Percentiles rank a stretch among this genome's conserved stretches.
phyloP scores from a whole-genome alignment of 2,888 invertebrate genomes.

The Nysson spinosus region DNA sequence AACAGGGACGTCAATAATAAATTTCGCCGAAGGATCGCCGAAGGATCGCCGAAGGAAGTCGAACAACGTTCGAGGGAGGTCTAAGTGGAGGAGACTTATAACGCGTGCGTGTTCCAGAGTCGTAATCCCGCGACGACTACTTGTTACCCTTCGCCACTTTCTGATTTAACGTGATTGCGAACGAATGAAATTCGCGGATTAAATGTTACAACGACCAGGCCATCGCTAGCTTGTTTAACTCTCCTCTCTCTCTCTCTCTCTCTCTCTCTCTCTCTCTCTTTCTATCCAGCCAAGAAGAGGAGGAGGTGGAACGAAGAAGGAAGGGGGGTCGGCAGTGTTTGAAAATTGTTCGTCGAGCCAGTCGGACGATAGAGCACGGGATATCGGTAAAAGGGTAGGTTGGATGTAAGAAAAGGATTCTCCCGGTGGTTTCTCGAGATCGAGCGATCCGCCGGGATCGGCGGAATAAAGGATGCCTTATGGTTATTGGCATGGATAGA shows the following conservation, averaged over 20 bases:
- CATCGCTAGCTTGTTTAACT: conserved; percentile 7
- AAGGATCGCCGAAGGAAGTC: background rate
- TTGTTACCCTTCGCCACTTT: conserved; percentile 74
- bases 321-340: no score
- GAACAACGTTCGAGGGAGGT: conserved; percentile 56
- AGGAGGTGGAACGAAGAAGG: no score
- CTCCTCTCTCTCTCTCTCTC: background rate
- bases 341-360: background rate
- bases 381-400: no score
- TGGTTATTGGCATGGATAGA: conserved; percentile 72
- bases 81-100: conserved; percentile 61
- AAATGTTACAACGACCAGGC: conserved; percentile 30
- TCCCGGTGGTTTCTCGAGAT: no score
- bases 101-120: conserved; percentile 74
- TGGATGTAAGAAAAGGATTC: no score
- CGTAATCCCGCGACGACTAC: conserved; percentile 74
- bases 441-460: conserved; percentile 26
- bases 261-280: background rate
- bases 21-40: conserved; percentile 47
- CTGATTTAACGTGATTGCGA: conserved; percentile 74
- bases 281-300: no score
- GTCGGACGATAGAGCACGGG: no score
- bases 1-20: conserved; percentile 49
- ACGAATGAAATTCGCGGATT: conserved; percentile 69
- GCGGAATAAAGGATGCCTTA: conserved; percentile 68